Evolutionary conservation across 2,113 vertebrate species (phyloP), one percentile per base, ranked within the genome.

Genomic region (Heptranchias perlo): DNA sequence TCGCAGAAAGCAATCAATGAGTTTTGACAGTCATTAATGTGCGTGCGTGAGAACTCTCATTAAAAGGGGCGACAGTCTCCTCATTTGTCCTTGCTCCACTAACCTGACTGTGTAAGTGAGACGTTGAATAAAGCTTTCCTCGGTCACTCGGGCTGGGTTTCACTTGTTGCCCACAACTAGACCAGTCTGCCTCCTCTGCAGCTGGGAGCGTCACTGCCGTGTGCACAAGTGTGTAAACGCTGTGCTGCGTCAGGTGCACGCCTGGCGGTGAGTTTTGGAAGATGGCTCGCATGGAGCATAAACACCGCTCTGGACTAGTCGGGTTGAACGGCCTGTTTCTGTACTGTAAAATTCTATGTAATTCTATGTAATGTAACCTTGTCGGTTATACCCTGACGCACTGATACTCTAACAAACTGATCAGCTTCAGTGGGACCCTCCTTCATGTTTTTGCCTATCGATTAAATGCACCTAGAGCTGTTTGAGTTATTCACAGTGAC

Each of bases 11-110:
- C 52, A 91, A 31, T 91, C 87, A 35, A 31, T 91, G 52, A 31
- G 28, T 52, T 35, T 91, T 91, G 87, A 58, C 87, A n/a, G 52
- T 58, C 87, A 91, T 58, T 91, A 58, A 91, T 91, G 87, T 58
- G 52, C 31, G 0, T 3, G 52, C 25, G 23, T 3, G 13, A 91
- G 87, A 91, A 87, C 47, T 49, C 47, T 87, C 84, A 52, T 87
- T 87, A 25, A 87, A 1, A 87, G 31, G 47, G 84, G 21, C 25
- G 84, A 52, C 84, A 25, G 49, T 13, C 84, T 87, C 10, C 49
- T 87, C 84, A 87, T 87, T 87, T 52, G 49, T 49, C 84, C 84
- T 87, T 87, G 84, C 78, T 13, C 84, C 84, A 87, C 21, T 52
- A 52, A 87, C 5, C 25, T 28, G 21, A 52, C 84, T 87, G 47